These are phyloP conservation scores for Tricholauxania praeusta DNA, from an alignment of 2,888 invertebrate species.

Conservation along the genomic window DNA sequence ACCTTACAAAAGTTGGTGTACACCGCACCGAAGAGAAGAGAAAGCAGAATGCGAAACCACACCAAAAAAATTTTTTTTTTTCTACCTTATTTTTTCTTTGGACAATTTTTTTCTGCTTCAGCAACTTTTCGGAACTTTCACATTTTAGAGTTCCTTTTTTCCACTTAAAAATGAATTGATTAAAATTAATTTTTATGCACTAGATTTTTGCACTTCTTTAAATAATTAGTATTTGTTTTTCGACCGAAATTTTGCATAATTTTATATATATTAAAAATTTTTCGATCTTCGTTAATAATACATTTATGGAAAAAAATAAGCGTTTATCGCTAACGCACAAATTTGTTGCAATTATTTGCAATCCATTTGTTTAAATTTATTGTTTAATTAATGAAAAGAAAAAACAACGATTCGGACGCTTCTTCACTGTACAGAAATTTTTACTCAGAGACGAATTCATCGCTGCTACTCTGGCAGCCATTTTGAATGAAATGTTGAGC, in stretches of 20 bases:
- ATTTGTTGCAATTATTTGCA: constrained; percentile 49
- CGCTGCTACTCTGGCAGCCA: constrained; percentile 50
- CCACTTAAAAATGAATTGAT: background rate
- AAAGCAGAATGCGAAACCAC: constrained; percentile 33
- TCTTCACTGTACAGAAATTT: constrained; percentile 62
- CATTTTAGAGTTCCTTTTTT: constrained; percentile 43
- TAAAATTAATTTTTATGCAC: too few relatives aligned
- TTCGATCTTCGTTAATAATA: background rate
- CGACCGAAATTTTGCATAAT: constrained; percentile 8
- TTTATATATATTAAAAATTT: constrained; percentile 4
- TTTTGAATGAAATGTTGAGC: constrained; percentile 52
- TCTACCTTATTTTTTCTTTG: constrained; percentile 16
- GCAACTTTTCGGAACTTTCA: constrained; percentile 44
- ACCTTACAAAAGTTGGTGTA: constrained; percentile 29
- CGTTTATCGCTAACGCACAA: background rate
- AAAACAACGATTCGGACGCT: constrained; percentile 60
- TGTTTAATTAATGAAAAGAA: constrained; percentile 52
- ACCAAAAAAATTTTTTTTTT: constrained; percentile 28
- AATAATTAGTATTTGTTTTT: constrained; percentile 12
- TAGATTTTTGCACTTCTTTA: constrained; percentile 1
- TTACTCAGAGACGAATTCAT: constrained; percentile 42
- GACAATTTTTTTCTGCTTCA: constrained; percentile 22
- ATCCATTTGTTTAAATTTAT: constrained; percentile 44
- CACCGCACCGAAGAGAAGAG: constrained; percentile 29
- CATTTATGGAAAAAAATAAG: background rate